Conservation (phyloP, 2,888 invertebrate genomes). For the Tenthredo amoena region DNA sequence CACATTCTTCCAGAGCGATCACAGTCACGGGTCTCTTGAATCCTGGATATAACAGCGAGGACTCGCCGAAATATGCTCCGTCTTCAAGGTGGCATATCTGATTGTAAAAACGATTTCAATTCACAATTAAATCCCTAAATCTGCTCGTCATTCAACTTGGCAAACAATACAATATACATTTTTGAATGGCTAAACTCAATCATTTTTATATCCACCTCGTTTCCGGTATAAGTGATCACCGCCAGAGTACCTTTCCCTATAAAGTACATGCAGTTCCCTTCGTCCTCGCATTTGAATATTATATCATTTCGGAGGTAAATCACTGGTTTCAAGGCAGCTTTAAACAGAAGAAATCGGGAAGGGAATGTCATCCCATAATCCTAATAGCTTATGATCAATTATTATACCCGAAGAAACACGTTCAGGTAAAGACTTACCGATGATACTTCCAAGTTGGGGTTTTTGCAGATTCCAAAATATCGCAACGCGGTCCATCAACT, state of each 20-base stretch:
- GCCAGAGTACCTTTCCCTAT: conserved; percentile 74
- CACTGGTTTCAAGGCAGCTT: conserved; percentile 65
- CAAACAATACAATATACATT: no score
- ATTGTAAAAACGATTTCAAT: neutral
- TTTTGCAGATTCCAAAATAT: conserved; percentile 70
- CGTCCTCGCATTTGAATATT: conserved; percentile 68
- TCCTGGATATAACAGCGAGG: conserved; percentile 78
- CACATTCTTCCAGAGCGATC: conserved; percentile 82
- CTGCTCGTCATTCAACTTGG: neutral
- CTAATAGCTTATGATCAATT: neutral
- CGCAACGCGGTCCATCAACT: conserved; percentile 69
- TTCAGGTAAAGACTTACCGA: conserved; percentile 62
- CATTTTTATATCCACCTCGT: conserved; percentile 65
- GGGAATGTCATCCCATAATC: neutral
- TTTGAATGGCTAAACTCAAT: no score
- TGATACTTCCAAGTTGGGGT: conserved; percentile 66
- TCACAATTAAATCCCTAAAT: neutral
- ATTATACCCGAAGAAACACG: neutral
- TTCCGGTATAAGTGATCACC: conserved; percentile 67
- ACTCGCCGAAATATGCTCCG: conserved; percentile 80
- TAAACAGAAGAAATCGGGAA: neutral
- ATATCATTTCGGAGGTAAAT: conserved; percentile 72
- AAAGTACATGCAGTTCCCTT: conserved; percentile 75
- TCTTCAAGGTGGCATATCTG: conserved; percentile 81
- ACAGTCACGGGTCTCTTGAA: conserved; percentile 80